Base-by-base conservation (phyloP, 2,888 invertebrate species). In the Rotaria sp. region DNA sequence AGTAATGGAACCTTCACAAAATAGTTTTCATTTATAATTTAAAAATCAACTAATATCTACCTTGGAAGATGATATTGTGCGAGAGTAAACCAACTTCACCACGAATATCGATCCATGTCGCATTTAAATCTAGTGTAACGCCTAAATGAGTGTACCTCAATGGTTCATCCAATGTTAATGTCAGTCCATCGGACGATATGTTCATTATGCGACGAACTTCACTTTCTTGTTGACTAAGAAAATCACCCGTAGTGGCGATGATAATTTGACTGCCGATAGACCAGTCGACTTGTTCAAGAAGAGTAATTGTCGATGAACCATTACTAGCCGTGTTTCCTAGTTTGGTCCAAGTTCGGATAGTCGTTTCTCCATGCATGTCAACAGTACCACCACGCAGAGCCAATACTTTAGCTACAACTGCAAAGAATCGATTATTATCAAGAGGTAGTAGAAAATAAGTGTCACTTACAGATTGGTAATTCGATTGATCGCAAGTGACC, bases 61-160 rank as follows among this genome's bases (percentile, higher is more conserved):
- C 91, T 55, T 89, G 87, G 50, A 90, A 88, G 41, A 89, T 88
- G 15, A 91, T 89, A 87, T 90, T 90, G 84, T 89, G 89, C 2
- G 89, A 89, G 38, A 91, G 87, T 35, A 90, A 87, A 4, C 90
- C 90, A 35, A 91, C 90, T 87, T 90, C 90, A 8, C 89, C 91
- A n/a, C 89, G 85, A 55, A 89, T 88, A 48, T 90, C 87, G 57
- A 88, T 87, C 4, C 85, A 84, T 55, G 85, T 87, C 41, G 84
- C 59, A 18, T 85, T 86, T 84, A 89, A 87, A 24, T 87, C 88
- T 85, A 89, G 88, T 21, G 88, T 87, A 15, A 88, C 88, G 11
- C 89, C 89, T 24, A 89, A 85, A 88, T 90, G 90, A 13, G 88
- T 87, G 59, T 89, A 89, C 1, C 85, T 87, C 84, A 90, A 87